These are phyloP conservation scores for Lota lota DNA, from an alignment of 2,113 vertebrate genomes.

Conservation along the genomic window DNA sequence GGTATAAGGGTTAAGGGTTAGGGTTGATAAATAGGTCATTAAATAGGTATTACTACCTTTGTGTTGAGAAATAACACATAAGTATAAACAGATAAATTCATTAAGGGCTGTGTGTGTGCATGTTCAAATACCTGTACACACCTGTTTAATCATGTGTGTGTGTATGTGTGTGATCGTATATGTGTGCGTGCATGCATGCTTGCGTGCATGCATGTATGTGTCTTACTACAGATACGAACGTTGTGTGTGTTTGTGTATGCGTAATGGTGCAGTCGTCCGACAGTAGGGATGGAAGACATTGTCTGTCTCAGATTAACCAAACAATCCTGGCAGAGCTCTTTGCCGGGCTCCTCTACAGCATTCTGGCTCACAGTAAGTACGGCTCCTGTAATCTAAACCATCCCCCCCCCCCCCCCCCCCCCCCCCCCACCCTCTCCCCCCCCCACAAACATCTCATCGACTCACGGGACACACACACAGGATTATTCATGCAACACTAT, in stretches of 20 bases:
- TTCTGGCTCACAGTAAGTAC: conserved; percentile 36
- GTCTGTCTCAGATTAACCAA: conserved; percentile 65
- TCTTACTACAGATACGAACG: no score
- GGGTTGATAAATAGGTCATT: no score
- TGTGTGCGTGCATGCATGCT: no score
- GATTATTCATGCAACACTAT: conserved; percentile 30
- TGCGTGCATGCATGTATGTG: no score
- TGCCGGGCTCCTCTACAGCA: conserved; percentile 50
- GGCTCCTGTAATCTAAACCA: conserved; percentile 56
- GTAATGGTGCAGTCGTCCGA: conserved; percentile 30
- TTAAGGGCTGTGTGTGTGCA: no score
- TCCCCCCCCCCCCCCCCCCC: conserved; percentile 9
- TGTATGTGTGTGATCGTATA: no score
- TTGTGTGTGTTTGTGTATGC: conserved; percentile 6
- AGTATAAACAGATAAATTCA: no score
- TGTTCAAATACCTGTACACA: no score
- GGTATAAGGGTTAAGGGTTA: no score
- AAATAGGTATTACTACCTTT: no score
- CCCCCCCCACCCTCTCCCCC: background rate
- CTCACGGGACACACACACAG: conserved; percentile 22
- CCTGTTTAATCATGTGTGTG: no score
- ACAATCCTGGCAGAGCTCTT: conserved; percentile 58
- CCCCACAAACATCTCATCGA: conserved; percentile 30
- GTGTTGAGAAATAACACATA: no score
- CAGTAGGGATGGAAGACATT: conserved; percentile 49